Evolutionary conservation across 2,797 vertebrate genomes (phyloP).

Genomic region (Centropyge bicolor): DNA sequence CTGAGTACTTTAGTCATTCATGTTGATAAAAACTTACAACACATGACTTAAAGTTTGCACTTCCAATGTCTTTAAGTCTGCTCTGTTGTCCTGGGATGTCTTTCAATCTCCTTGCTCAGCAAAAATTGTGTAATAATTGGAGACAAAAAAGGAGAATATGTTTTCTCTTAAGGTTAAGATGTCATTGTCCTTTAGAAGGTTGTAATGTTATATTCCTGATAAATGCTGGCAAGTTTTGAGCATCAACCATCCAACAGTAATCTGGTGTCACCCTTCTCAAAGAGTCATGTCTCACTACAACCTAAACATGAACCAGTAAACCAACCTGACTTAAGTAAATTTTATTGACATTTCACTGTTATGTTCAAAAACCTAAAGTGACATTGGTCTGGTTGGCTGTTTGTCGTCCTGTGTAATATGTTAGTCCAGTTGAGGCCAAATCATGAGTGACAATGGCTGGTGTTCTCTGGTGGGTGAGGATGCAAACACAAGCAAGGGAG

Average conservation of each 20-base stretch:
- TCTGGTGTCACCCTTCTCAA: slow-evolving; percentile 7
- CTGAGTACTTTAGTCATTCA: slow-evolving; percentile 18
- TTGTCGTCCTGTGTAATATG: not conserved
- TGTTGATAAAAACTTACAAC: slow-evolving; percentile 12
- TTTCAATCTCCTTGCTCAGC: slow-evolving; percentile 11
- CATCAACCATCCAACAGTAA: slow-evolving; percentile 15
- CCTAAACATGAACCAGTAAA: slow-evolving; percentile 7
- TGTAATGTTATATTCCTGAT: not conserved
- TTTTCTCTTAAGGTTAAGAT: slow-evolving; percentile 8
- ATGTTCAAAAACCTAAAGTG: not conserved
- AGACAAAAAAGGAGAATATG: not conserved
- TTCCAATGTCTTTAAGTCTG: slow-evolving; percentile 22
- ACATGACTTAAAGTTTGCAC: slow-evolving; percentile 16
- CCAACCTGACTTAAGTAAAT: not conserved
- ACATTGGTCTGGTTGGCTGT: not conserved
- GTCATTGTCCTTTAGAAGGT: not conserved
- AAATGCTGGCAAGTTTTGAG: not conserved
- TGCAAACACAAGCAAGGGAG: slow-evolving; percentile 30
- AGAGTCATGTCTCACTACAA: not conserved
- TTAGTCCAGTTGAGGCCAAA: slow-evolving; percentile 19
- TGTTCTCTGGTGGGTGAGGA: slow-evolving; percentile 46
- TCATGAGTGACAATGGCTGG: slow-evolving; percentile 12
- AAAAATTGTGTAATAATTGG: not conserved
- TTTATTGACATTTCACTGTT: slow-evolving; percentile 1
- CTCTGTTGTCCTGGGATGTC: not conserved